These are phyloP conservation scores for Trachelus iudaicus DNA, from an alignment of 2,888 invertebrate genomes.

Conservation along the genomic window DNA sequence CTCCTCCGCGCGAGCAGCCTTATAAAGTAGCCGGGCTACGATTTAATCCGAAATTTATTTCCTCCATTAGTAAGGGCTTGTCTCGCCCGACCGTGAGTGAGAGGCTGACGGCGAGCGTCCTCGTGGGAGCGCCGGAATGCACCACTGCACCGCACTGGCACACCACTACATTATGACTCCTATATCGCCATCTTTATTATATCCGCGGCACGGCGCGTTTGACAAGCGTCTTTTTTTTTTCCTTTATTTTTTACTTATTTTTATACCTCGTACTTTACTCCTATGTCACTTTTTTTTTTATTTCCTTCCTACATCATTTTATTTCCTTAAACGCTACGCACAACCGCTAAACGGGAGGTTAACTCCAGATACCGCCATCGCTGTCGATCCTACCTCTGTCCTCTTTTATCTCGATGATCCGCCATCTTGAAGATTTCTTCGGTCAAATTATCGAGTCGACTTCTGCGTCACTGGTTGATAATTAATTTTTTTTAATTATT, in stretches of 20 bases:
- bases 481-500: too few relatives aligned
- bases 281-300: conserved; percentile 9
- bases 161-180: conserved; percentile 58
- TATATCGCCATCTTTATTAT: conserved; percentile 65
- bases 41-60: conserved; percentile 67
- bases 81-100: conserved; percentile 61
- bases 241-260: conserved; percentile 4
- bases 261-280: conserved; percentile 17
- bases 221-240: conserved; percentile 46
- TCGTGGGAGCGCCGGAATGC: conserved; percentile 58
- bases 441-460: too few relatives aligned
- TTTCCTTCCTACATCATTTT: conserved; percentile 4
- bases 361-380: too few relatives aligned
- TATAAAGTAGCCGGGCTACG: conserved; percentile 65
- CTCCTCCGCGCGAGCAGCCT: conserved; percentile 50
- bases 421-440: too few relatives aligned
- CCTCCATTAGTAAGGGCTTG: conserved; percentile 66
- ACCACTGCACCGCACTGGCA: conserved; percentile 39
- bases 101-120: conserved; percentile 57
- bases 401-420: too few relatives aligned
- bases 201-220: conserved; percentile 51
- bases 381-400: too few relatives aligned
- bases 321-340: too few relatives aligned
- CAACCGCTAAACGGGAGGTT: too few relatives aligned
- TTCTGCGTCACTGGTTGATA: too few relatives aligned